Conservation (phyloP, 2,888 invertebrate genomes). For the Calliphora vomitoria region DNA sequence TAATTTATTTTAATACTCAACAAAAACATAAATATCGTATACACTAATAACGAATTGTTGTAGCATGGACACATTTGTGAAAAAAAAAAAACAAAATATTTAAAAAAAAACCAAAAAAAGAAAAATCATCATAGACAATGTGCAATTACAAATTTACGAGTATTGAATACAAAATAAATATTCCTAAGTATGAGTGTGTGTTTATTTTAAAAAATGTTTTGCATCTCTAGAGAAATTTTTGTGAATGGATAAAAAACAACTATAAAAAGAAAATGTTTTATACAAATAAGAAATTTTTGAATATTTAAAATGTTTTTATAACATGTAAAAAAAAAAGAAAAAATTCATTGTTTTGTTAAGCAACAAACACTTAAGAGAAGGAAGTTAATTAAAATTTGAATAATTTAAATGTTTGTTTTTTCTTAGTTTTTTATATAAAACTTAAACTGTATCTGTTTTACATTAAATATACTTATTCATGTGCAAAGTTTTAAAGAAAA, state of each 20-base stretch:
- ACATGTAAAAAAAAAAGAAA: too few species aligned
- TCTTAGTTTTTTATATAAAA: too few species aligned
- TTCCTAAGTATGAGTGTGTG: neutral
- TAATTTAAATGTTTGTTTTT: too few species aligned
- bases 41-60: slow-evolving; percentile 34
- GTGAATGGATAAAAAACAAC: slow-evolving; percentile 6
- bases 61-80: slow-evolving; percentile 41
- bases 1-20: slow-evolving; percentile 30
- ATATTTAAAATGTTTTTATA: neutral
- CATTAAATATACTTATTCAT: too few species aligned
- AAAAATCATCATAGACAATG: slow-evolving; percentile 24
- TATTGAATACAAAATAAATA: slow-evolving; percentile 37
- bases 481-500: too few species aligned
- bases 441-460: too few species aligned
- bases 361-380: too few species aligned
- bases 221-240: slow-evolving; percentile 48
- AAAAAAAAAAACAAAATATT: slow-evolving; percentile 8
- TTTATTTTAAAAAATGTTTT: slow-evolving; percentile 3
- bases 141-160: slow-evolving; percentile 27
- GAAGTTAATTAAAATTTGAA: too few species aligned
- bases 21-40: slow-evolving; percentile 31
- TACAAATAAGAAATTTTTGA: neutral
- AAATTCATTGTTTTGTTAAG: too few species aligned
- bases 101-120: neutral
- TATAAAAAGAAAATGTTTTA: neutral